Base-by-base conservation (phyloP, 2,797 vertebrate species). In the Loriculus beryllinus region DNA sequence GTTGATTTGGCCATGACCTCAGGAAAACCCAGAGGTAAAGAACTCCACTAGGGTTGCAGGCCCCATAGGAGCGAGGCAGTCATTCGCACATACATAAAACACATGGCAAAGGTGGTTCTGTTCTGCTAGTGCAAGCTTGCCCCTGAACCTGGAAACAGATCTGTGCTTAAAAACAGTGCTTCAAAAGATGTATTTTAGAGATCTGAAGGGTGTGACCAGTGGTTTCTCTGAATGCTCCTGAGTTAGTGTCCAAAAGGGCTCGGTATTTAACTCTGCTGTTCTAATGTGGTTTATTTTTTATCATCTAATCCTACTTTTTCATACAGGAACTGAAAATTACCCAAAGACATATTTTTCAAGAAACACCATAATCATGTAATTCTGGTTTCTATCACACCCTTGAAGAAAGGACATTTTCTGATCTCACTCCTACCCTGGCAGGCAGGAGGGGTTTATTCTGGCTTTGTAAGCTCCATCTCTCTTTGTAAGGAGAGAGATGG, bases 331-430 rank as follows among this genome's bases (percentile, higher is more conserved):
- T 69, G 65, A 91, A 91, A 86, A 93, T 91, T 81, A 79, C 54
- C 49, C 82, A n/a, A 90, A 85, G 56, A 80, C 6, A 3, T 83
- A 49, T 80, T 94, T 94, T 87, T 65, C 23, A 90, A 77, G 80
- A 60, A 80, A 92, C 43, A 69, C 67, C 37, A 22, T 86, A 87
- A 85, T 87, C 62, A 31, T 37, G 60, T 15, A 47, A 69, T 91
- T 96, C 79, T 92, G 65, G 62, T 87, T 96, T 92, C 82, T 62
- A 19, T 92, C 79, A 63, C 48, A 18, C n/a, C 39, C 82, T 83
- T 42, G 40, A 81, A 90, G 37, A 81, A 90, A 42, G 52, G 52
- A 69, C 8, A 4, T 86, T 77, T 95, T 92, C 74, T 69, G 80
- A 79, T 86, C 67, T 51, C 42, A 13, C 57, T 82, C 49, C 48